Percentiles rank a stretch among this genome's conserved stretches.
Evolutionary conservation across 1,140 invertebrate species (phyloP).

Genomic region (Lerema accius): DNA sequence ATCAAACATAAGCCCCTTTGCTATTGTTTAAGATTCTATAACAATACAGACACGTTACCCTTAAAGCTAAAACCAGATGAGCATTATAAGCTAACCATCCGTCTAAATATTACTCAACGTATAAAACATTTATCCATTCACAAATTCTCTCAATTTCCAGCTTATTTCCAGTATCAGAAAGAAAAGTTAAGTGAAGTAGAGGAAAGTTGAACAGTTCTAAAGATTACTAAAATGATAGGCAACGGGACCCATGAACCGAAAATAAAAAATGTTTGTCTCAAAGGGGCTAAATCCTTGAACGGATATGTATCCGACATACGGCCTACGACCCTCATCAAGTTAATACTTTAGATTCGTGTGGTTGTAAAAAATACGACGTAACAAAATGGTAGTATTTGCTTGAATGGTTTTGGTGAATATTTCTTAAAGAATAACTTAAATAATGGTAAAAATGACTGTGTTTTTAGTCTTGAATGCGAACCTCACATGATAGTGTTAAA

Average conservation of each 20-base stretch:
- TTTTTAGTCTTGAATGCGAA: too few species aligned
- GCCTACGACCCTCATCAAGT: constrained; percentile 63
- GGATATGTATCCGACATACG: constrained; percentile 48
- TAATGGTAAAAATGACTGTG: too few species aligned
- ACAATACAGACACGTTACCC: too few species aligned
- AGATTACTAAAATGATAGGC: background rate
- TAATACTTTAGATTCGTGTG: constrained; percentile 44
- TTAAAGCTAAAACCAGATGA: too few species aligned
- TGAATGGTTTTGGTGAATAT: background rate
- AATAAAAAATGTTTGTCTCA: constrained; percentile 44
- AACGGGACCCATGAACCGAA: background rate
- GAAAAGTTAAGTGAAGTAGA: background rate
- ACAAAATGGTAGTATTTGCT: background rate
- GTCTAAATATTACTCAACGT: too few species aligned
- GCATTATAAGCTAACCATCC: too few species aligned
- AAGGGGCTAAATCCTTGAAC: constrained; percentile 42
- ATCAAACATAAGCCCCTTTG: too few species aligned
- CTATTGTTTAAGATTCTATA: too few species aligned
- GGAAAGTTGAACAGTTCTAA: background rate
- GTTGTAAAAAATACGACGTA: constrained; percentile 24
- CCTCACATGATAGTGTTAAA: too few species aligned
- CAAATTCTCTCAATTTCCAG: too few species aligned
- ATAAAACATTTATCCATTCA: too few species aligned
- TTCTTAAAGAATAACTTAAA: too few species aligned
- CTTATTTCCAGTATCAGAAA: background rate